A percentile compares a stretch with the other conserved stretches of the same genome.
phyloP scores from a whole-genome alignment of 2,888 invertebrate species.

The Agrotis exclamationis region DNA sequence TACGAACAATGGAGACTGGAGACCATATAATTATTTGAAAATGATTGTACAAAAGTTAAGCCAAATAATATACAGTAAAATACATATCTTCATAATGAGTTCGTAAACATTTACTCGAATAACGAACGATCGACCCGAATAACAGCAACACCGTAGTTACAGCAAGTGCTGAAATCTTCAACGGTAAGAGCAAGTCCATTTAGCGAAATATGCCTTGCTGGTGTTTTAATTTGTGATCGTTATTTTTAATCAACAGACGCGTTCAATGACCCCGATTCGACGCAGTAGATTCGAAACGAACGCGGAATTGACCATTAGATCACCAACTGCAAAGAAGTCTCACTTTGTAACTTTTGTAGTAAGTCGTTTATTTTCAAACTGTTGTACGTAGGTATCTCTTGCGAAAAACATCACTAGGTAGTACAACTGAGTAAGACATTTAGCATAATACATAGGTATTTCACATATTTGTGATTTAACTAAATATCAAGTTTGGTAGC shows the following conservation, averaged over 20 bases:
- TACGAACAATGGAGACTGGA: neutral
- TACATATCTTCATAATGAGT: conserved; percentile 19
- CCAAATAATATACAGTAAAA: conserved; percentile 13
- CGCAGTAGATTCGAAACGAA: conserved; percentile 71
- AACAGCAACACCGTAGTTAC: conserved; percentile 43
- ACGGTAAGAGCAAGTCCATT: conserved; percentile 62
- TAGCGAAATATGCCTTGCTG: conserved; percentile 66
- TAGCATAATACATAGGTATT: too few species aligned
- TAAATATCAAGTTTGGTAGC: conserved; percentile 12
- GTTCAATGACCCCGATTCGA: conserved; percentile 76
- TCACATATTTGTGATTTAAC: neutral
- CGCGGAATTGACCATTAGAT: conserved; percentile 67
- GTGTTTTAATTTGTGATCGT: conserved; percentile 74
- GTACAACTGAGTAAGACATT: too few species aligned
- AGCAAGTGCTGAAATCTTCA: conserved; percentile 52
- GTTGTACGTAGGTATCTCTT: neutral
- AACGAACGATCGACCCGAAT: conserved; percentile 46
- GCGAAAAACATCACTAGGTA: conserved; percentile 2
- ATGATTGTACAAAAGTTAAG: neutral
- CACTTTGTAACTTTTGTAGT: too few species aligned
- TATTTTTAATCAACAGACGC: conserved; percentile 77
- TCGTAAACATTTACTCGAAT: conserved; percentile 33
- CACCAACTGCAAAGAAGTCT: conserved; percentile 60
- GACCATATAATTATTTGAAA: neutral
- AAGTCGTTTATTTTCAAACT: conserved; percentile 55